Evolutionary conservation across 2,113 vertebrate species (phyloP).

Genomic region (Trematocara nigrifrons): DNA sequence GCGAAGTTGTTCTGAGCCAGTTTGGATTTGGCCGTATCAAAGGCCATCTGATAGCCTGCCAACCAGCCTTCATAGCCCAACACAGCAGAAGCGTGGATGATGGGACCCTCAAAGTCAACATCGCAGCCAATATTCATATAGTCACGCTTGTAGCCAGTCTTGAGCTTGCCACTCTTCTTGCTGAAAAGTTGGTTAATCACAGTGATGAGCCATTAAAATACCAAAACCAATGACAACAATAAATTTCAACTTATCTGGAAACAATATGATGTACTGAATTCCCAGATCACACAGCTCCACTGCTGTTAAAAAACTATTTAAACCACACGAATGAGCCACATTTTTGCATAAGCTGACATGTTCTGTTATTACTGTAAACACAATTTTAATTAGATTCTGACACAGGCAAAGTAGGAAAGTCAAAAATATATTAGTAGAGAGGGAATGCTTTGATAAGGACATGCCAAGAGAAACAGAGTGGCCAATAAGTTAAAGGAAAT

Average conservation of each 20-base stretch:
- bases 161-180: slow-evolving; percentile 96
- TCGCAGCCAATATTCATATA: slow-evolving; percentile 86
- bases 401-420: not conserved
- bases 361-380: not conserved
- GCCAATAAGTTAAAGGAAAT: not conserved
- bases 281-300: not conserved
- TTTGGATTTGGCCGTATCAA: slow-evolving; percentile 92
- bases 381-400: not conserved
- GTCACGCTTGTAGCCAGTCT: slow-evolving; percentile 88
- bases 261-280: not conserved
- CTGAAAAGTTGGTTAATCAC: slow-evolving; percentile 56
- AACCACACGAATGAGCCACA: not conserved
- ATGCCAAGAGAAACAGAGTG: not conserved
- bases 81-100: slow-evolving; percentile 84
- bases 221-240: not conserved
- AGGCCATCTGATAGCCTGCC: slow-evolving; percentile 93
- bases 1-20: slow-evolving; percentile 92
- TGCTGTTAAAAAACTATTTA: not conserved
- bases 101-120: slow-evolving; percentile 90
- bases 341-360: not conserved
- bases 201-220: not conserved
- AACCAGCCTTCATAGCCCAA: slow-evolving; percentile 93
- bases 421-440: not conserved
- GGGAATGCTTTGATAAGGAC: not conserved
- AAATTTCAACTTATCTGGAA: not conserved